These are phyloP conservation scores for Paramisgurnus dabryanus DNA, from an alignment of 2,113 vertebrate genomes.

Conservation along the genomic window DNA sequence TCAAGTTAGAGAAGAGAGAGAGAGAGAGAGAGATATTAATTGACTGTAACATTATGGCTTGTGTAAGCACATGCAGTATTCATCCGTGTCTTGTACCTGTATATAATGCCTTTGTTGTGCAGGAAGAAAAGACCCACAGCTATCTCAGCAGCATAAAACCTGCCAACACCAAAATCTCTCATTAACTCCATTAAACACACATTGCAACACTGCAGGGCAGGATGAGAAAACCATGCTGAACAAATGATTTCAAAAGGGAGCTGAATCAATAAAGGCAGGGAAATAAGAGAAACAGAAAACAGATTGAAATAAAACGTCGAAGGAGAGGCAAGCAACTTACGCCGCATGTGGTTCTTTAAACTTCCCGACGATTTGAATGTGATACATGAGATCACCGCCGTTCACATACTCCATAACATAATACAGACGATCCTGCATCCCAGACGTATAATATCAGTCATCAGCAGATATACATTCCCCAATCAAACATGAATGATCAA, in stretches of 20 bases:
- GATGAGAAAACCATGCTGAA: slow-evolving; percentile 20
- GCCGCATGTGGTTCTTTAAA: slow-evolving; percentile 93
- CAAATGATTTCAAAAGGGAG: neutral
- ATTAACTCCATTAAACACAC: slow-evolving; percentile 23
- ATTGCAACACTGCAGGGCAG: slow-evolving; percentile 23
- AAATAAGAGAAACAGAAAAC: neutral
- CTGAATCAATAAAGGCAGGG: neutral
- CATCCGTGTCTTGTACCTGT: slow-evolving; percentile 74
- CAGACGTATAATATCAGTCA: slow-evolving; percentile 8
- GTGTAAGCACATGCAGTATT: neutral
- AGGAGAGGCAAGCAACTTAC: slow-evolving; percentile 71
- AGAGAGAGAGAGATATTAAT: slow-evolving; percentile 22
- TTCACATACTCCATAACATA: slow-evolving; percentile 95
- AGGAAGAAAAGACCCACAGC: slow-evolving; percentile 88
- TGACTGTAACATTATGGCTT: neutral
- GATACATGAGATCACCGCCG: slow-evolving; percentile 92
- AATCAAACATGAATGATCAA: neutral
- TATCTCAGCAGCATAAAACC: slow-evolving; percentile 88
- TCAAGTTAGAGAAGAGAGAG: slow-evolving; percentile 22
- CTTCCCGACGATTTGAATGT: slow-evolving; percentile 91
- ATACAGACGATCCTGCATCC: slow-evolving; percentile 85
- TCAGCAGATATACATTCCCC: slow-evolving; percentile 2
- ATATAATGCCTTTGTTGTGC: slow-evolving; percentile 88
- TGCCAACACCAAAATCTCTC: slow-evolving; percentile 50
- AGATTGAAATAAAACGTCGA: neutral